Evolutionary conservation across 2,797 vertebrate genomes (phyloP), one percentile per base, ranked within the genome.

Genomic region (Rousettus madagascariensis): DNA sequence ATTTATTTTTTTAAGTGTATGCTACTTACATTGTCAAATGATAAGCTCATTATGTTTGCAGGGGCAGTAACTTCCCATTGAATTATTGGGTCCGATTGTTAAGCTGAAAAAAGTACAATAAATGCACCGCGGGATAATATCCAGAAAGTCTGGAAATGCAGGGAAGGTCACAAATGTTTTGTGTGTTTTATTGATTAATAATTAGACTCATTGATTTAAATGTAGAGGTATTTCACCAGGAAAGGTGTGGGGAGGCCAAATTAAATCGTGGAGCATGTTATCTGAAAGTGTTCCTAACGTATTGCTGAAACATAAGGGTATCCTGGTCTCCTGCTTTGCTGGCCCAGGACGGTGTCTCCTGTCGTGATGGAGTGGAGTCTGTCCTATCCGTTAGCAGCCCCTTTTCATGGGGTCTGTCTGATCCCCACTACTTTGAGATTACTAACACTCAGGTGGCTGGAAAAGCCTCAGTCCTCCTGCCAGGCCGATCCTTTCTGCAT

Each of bases 11-110:
- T 5, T 22, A 83, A 74, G 59, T 24, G 2, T 74, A 26, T 46
- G 49, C 24, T 75, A 43, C 11, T 87, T 74, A n/a, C 16, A 69
- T 82, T 83, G 87, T 65, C n/a, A 95, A 85, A 90, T 63, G 46
- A 89, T 78, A 90, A 49, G 22, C 57, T 66, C 57, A 43, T 66
- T 57, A 33, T 41, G 41, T 51, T 90, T 93, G 83, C 46, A 84
- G 92, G 33, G 65, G 68, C 77, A 80, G 13, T 75, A 38, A 10
- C n/a, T 90, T 86, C 63, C 11, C 19, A 41, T 20, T 12, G 68
- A 91, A 91, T 75, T 13, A 95, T 30, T 51, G n/a, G n/a, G 36
- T 68, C 30, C 15, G 43, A 43, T 59, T 53, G 5, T 92, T 43
- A 79, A 74, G 71, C 43, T 83, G 28, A 79, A 75, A 55, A 74